Evolutionary conservation across 2,797 vertebrate species (phyloP).

Genomic region (Psittacula derbiana): DNA sequence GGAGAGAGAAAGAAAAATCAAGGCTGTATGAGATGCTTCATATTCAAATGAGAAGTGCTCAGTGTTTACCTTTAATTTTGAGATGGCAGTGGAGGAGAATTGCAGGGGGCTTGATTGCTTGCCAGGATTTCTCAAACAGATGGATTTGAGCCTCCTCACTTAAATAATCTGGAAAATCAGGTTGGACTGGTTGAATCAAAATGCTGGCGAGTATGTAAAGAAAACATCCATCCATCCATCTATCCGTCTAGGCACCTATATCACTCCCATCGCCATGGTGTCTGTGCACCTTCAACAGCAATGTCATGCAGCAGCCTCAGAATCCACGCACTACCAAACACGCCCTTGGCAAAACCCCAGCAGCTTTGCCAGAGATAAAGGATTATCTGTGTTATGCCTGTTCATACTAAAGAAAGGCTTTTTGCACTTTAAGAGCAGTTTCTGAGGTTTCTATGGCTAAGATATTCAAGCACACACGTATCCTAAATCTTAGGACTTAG

Average conservation of each 20-base stretch:
- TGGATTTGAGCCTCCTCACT: slow-evolving; percentile 69
- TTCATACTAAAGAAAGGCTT: slow-evolving; percentile 66
- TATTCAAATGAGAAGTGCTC: slow-evolving; percentile 71
- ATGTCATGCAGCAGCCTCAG: slow-evolving; percentile 59
- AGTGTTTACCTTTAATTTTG: slow-evolving; percentile 75
- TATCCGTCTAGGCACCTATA: slow-evolving; percentile 1
- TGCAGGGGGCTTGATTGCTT: slow-evolving; percentile 65
- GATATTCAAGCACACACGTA: slow-evolving; percentile 43
- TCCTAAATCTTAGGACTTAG: slow-evolving; percentile 50
- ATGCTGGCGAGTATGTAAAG: slow-evolving; percentile 60
- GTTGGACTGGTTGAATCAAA: slow-evolving; percentile 76
- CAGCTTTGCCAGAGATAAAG: slow-evolving; percentile 71
- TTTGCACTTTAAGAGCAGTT: slow-evolving; percentile 52
- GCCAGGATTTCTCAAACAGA: slow-evolving; percentile 74
- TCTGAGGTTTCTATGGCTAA: slow-evolving; percentile 40
- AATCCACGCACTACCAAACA: slow-evolving; percentile 63
- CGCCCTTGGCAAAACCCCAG: slow-evolving; percentile 69
- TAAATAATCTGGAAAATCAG: slow-evolving; percentile 79
- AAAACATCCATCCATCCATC: slow-evolving; percentile 42
- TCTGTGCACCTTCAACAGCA: slow-evolving; percentile 34
- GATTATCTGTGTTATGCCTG: slow-evolving; percentile 65
- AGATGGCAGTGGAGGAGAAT: slow-evolving; percentile 55
- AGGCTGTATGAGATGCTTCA: slow-evolving; percentile 59
- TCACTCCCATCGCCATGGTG: neutral
- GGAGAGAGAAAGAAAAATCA: neutral